Base-by-base conservation (phyloP, 1,140 invertebrate species). In the Globodera ellingtonae region DNA sequence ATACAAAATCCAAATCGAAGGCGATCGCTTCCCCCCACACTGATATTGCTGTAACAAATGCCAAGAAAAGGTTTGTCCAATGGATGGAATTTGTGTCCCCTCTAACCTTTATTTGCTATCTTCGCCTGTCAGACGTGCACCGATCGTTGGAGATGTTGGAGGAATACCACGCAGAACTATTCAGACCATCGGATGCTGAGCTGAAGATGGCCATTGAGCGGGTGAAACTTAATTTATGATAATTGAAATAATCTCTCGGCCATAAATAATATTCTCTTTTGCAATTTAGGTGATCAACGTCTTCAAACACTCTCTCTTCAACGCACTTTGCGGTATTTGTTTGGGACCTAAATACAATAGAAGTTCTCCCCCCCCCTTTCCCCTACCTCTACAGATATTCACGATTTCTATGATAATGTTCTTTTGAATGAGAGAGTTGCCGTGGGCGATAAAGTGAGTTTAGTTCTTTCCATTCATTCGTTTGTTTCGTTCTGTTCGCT, bases 391-490 rank as follows among this genome's bases (percentile, higher is more conserved):
- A 18, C 72, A 84, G 83, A 84, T 62, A 78, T 84, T 18, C 85
- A 84, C 21, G 83, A 84, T 18, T 86, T 86, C 71, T 84, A 84
- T 62, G 85, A 84, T 7, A 72, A 75, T 62, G 74, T 86, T 35
- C 48, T 84, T 6, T n/a, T 85, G 21, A 86, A 86, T 66, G 75
- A 81, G 46, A 50, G 66, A 44, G 75, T 85, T 18, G 13, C 76
- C 44, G 6, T 79, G 9, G 66, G 46, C 44, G 70, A 71, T 46
- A 79, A 71, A 44, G 70, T 72, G 13, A 5, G 56, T 46, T 46
- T 2, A 35, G 35, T 35, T 35, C 24, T 66, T 21, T 44, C 44
- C 46, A 44, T 75, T 47, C 62, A 44, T 18, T 50, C 13, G 21
- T 75, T 56, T 62, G 15, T 7, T 8, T 52, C 44, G 21, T n/a